Evolutionary conservation across 1,140 invertebrate species (phyloP), one percentile per base, ranked within the genome.

Genomic region (Andricus grossulariae): DNA sequence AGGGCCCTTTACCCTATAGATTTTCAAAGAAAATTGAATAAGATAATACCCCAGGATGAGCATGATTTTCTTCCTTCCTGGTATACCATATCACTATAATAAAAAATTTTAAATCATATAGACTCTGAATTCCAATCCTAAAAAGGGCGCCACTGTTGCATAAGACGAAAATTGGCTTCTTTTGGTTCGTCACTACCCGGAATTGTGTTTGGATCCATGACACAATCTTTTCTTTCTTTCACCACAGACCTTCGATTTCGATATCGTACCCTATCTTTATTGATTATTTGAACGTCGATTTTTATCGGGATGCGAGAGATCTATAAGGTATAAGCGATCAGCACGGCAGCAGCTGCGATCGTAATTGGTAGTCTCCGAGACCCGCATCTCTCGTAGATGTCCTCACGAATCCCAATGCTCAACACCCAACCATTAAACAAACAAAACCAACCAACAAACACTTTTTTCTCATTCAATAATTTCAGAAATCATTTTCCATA

Each of bases 301-400:
- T 50, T 75, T 81, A 85, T 82, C 76, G 75, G 73, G 71, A 75
- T 79, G 60, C 75, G 55, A n/a, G 51, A 45, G 39, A 45, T 45
- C 39, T 45, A 45, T 45, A 45, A 45, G 50, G 32, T 54, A 74
- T 82, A 80, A 73, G 76, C 77, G 80, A 81, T 79, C 60, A 74
- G 77, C 52, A 72, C 77, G 39, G 60, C 73, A 77, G 83, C 88
- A 87, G 85, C 88, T 88, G 88, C 83, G 80, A 84, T 85, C 85
- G 78, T 89, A 89, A 89, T 89, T 87, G 86, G 85, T 87, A 88
- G 82, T 82, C 84, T 83, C 80, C 78, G 75, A 83, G 74, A 83
- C 84, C 85, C 86, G 85, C 86, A 88, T 88, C 82, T 78, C 39
- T 82, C 80, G 72, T 76, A 77, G 82, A 78, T 88, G 85, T 88